These are phyloP conservation scores for Pomacea canaliculata DNA, from an alignment of 2,888 invertebrate species.

Conservation along the genomic window DNA sequence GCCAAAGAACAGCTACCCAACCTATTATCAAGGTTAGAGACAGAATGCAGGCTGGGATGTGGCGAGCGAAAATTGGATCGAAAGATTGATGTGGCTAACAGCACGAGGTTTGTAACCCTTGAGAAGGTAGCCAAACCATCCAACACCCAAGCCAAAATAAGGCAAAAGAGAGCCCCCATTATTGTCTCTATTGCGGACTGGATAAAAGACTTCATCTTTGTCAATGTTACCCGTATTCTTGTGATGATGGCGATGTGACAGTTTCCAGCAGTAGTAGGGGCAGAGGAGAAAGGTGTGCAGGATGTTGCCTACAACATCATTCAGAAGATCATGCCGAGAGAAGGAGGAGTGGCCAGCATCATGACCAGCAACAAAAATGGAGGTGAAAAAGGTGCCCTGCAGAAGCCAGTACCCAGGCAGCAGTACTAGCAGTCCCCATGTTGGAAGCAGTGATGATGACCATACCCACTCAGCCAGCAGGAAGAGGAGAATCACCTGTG, in stretches of 20 bases:
- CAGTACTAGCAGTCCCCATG: conserved; percentile 8
- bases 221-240: conserved; percentile 65
- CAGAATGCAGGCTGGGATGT: conserved; percentile 44
- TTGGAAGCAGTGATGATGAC: conserved; percentile 12
- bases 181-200: conserved; percentile 45
- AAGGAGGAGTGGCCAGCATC: conserved; percentile 66
- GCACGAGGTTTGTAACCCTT: conserved; percentile 59
- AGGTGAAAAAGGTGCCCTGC: conserved; percentile 63
- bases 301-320: conserved; percentile 58
- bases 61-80: conserved; percentile 47
- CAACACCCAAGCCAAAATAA: conserved; percentile 51
- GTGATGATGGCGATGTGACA: conserved; percentile 63
- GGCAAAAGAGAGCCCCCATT: conserved; percentile 30
- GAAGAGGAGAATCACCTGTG: conserved; percentile 44
- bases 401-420: conserved; percentile 56
- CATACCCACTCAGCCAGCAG: conserved; percentile 33
- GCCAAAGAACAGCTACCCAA: conserved; percentile 45
- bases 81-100: conserved; percentile 36
- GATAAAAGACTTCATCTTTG: conserved; percentile 67
- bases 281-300: conserved; percentile 57
- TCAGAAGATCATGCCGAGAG: conserved; percentile 51
- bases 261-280: conserved; percentile 65
- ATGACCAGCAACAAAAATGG: conserved; percentile 63
- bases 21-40: conserved; percentile 43
- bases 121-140: conserved; percentile 61